Evolutionary conservation across 2,113 vertebrate species (phyloP).

Genomic region (Cichladusa arquata): DNA sequence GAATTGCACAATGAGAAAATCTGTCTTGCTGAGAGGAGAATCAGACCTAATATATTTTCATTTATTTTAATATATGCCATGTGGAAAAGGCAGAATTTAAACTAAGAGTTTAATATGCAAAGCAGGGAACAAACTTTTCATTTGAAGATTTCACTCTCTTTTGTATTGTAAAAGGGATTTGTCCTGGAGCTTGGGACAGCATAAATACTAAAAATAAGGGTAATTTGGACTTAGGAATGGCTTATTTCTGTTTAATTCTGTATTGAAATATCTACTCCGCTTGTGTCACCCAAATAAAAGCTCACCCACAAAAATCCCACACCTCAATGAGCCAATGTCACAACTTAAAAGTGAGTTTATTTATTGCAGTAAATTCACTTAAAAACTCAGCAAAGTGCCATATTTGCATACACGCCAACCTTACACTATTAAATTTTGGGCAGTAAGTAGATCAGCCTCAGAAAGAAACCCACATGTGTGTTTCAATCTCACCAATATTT

Average conservation of each 20-base stretch:
- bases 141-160: background rate
- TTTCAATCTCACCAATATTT: slow-evolving; percentile 19
- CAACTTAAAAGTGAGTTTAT: background rate
- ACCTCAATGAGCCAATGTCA: background rate
- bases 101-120: background rate
- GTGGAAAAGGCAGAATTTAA: slow-evolving; percentile 16
- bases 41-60: background rate
- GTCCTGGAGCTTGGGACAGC: background rate
- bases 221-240: background rate
- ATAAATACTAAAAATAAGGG: background rate
- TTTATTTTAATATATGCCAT: slow-evolving; percentile 10
- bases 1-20: background rate
- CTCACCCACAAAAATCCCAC: background rate
- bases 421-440: background rate
- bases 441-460: background rate
- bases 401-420: background rate
- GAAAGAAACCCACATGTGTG: background rate
- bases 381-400: background rate
- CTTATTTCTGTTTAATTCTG: background rate
- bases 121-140: background rate
- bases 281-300: background rate
- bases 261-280: background rate
- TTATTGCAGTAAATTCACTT: background rate
- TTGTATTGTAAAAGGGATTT: background rate
- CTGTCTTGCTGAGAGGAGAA: background rate